Percentiles rank a stretch among this genome's conserved stretches.
Evolutionary conservation across 2,113 vertebrate species (phyloP).

Genomic region (Trogon melanurus): DNA sequence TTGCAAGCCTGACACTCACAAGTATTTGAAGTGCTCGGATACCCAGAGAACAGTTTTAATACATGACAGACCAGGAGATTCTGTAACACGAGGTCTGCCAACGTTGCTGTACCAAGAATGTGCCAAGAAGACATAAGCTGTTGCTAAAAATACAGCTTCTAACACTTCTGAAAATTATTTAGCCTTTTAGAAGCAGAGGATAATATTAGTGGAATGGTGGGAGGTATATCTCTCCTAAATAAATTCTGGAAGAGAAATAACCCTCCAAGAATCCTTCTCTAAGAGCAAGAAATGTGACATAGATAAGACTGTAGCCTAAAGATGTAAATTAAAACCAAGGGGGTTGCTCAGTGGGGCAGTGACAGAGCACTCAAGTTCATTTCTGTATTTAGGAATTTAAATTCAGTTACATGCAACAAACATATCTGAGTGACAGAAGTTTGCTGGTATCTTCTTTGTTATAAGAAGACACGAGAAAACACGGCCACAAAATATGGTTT

Average conservation of each 20-base stretch:
- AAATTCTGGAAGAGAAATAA: conserved; percentile 10
- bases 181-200: conserved; percentile 46
- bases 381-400: background rate
- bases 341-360: background rate
- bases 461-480: background rate
- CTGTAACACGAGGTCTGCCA: conserved; percentile 32
- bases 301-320: background rate
- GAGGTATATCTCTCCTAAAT: conserved; percentile 20
- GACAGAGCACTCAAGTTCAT: background rate
- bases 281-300: background rate
- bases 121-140: conserved; percentile 47
- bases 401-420: background rate
- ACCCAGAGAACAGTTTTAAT: conserved; percentile 32
- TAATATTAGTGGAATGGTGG: conserved; percentile 36
- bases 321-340: background rate
- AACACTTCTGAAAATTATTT: conserved; percentile 44
- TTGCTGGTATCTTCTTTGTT: background rate
- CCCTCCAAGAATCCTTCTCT: background rate
- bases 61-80: conserved; percentile 38
- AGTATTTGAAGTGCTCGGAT: conserved; percentile 56
- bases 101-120: background rate
- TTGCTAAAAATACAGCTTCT: conserved; percentile 51
- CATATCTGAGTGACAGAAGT: background rate
- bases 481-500: background rate
- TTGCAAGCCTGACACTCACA: background rate